Evolutionary conservation across 2,113 vertebrate genomes (phyloP), one percentile per base, ranked within the genome.

Genomic region (Syngnathus floridae): DNA sequence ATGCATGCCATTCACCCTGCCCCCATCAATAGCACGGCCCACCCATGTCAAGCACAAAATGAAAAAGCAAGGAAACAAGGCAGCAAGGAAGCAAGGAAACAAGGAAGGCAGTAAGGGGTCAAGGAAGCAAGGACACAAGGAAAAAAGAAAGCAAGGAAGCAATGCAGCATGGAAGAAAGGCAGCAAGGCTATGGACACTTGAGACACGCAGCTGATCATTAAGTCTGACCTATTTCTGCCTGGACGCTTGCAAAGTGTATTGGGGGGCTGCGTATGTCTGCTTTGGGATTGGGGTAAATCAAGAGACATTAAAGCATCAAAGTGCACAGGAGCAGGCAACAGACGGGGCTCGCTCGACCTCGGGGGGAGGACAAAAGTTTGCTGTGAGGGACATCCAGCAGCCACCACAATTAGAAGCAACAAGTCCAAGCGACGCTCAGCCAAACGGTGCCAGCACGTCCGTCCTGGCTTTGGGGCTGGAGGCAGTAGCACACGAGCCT

Each of bases 171-270:
- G 26, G 3, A 31, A 31, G 26, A 2, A 31, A 31, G 26, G 26
- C 26, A 31, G 72, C 79, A 77, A 76, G 71, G 71, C 81, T 37
- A 41, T 5, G 55, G 74, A 82, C 82, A 80, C 80, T 86, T 72
- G 70, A 78, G 75, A 79, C 71, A 71, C 76, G 78, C 77, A 82
- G 79, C 78, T 86, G 84, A 88, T 85, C 77, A 78, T 81, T 85
- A 70, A 82, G 87, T 82, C 73, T 88, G 89, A 88, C 88, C 87
- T 80, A 90, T 87, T 86, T 90, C 74, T 71, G 81, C 82, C 82
- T 22, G 57, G 65, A 68, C 59, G 51, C 78, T 78, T 67, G 60
- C 78, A 56, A 82, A 74, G 69, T 56, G 26, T 31, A 31, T 31
- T 31, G 26, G 26, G 26, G 69, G 66, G 66, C 38, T 45, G 62